Percentiles rank a stretch among this genome's conserved stretches.
Evolutionary conservation across 1,140 invertebrate genomes (phyloP).

Genomic region (Pristionchus pacificus): DNA sequence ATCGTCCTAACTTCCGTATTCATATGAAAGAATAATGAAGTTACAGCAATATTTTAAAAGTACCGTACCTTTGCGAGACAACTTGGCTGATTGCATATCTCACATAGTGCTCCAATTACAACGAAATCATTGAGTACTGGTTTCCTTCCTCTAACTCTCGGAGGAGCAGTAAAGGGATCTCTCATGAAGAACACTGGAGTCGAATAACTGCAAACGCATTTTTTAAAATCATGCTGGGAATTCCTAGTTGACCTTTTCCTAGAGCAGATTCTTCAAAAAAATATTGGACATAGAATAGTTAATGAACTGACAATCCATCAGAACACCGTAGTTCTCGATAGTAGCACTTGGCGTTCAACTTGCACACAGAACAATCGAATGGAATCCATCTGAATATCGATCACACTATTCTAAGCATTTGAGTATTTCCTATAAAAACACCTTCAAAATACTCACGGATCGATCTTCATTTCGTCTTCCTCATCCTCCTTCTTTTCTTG

Average conservation of each 20-base stretch:
- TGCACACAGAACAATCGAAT: not conserved
- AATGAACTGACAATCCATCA: not conserved
- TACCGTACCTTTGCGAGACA: constrained; percentile 13
- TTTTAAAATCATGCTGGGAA: no score
- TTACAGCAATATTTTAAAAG: no score
- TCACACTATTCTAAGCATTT: no score
- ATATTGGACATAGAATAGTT: no score
- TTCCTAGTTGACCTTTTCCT: no score
- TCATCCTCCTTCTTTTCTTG: no score
- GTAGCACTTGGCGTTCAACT: not conserved
- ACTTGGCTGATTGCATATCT: constrained; percentile 11
- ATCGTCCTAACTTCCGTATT: no score
- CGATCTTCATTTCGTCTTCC: no score
- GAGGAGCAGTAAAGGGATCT: constrained; percentile 12
- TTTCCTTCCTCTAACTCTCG: not conserved
- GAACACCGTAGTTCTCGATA: not conserved
- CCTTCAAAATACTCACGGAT: no score
- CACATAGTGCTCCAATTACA: constrained; percentile 4
- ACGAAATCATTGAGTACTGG: constrained; percentile 14
- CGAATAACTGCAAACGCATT: constrained; percentile 5
- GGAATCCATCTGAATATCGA: not conserved
- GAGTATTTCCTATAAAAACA: no score
- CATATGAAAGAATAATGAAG: no score
- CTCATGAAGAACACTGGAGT: constrained; percentile 12
- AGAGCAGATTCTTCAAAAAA: no score